phyloP scores from a whole-genome alignment of 1,140 invertebrate species.

The Carposina sasakii region DNA sequence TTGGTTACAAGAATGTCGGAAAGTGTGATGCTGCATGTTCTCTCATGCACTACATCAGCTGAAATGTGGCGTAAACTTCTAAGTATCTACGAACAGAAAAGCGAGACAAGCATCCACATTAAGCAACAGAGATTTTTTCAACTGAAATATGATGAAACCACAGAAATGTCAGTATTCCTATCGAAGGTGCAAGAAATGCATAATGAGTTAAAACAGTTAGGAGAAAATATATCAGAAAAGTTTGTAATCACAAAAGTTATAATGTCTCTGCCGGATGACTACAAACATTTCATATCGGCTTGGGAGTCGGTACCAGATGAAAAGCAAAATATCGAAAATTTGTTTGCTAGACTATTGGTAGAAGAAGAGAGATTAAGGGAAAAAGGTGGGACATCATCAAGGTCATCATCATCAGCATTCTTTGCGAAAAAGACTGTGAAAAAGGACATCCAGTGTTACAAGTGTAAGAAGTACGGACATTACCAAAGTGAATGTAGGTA shows the following conservation, averaged over 20 bases:
- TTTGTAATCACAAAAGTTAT: background rate
- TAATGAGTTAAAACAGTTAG: background rate
- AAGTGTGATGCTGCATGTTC: no score
- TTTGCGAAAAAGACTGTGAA: background rate
- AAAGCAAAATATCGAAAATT: background rate
- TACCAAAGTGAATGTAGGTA: no score
- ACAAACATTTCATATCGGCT: background rate
- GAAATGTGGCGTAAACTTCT: no score
- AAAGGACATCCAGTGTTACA: conserved; percentile 6
- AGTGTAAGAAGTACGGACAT: no score
- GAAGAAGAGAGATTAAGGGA: background rate
- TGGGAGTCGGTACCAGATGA: background rate
- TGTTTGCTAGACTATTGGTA: background rate
- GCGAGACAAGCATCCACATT: background rate
- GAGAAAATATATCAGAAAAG: background rate
- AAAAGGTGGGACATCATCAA: background rate
- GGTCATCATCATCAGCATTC: background rate
- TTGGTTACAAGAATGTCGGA: no score
- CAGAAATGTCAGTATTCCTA: background rate
- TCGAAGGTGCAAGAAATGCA: background rate
- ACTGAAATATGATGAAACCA: background rate
- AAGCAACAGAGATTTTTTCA: background rate
- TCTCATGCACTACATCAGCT: no score
- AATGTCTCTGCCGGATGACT: background rate
- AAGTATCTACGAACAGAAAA: no score